Evolutionary conservation across 1,140 invertebrate species (phyloP).

Genomic region (Pseudachorutes palmiensis): DNA sequence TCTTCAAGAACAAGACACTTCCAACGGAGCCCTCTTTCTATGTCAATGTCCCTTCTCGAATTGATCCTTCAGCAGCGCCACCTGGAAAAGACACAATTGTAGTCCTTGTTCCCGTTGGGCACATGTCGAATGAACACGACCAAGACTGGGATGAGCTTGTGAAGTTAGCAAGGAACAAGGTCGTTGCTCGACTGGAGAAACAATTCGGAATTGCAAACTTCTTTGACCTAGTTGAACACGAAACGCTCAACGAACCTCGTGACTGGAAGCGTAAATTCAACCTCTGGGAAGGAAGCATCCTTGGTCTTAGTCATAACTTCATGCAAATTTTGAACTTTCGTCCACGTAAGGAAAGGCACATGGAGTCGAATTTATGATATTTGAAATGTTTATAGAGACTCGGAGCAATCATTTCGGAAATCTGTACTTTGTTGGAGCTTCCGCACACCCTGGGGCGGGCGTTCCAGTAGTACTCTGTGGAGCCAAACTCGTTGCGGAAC

Average conservation of each 20-base stretch:
- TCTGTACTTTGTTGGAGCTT: constrained; percentile 6
- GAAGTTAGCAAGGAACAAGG: not conserved
- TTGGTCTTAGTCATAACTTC: not conserved
- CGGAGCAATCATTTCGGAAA: not conserved
- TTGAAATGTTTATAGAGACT: too few relatives aligned
- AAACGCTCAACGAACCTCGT: not conserved
- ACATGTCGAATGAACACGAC: not conserved
- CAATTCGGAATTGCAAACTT: not conserved
- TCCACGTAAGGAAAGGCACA: too few relatives aligned
- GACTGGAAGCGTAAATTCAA: not conserved
- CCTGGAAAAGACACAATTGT: not conserved
- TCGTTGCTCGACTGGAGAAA: not conserved
- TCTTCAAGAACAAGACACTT: not conserved
- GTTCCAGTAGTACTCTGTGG: not conserved
- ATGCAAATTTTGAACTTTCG: not conserved
- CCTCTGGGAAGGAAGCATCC: not conserved
- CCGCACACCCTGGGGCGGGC: not conserved
- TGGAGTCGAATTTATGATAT: too few relatives aligned
- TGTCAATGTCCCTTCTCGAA: constrained; percentile 7
- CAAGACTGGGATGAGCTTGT: not conserved
- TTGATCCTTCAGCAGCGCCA: not conserved
- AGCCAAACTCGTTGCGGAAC: not conserved
- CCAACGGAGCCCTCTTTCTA: not conserved
- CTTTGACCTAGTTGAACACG: not conserved
- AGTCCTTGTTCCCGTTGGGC: not conserved